A percentile compares a stretch with the other conserved stretches of the same genome.
Conservation (phyloP, 2,113 vertebrate species). For the Nyctibius bracteatus region DNA sequence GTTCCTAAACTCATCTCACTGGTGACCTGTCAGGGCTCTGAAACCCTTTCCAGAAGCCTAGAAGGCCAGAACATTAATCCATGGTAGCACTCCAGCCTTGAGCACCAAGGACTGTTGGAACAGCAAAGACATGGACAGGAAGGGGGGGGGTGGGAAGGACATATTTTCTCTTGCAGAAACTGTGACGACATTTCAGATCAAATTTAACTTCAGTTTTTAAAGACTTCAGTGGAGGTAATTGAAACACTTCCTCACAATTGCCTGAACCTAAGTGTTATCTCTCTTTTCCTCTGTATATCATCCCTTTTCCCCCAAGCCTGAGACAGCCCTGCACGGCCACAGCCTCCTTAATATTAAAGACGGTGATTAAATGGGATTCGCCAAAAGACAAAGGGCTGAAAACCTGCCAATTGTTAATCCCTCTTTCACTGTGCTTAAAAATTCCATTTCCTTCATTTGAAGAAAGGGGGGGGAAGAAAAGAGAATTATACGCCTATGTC, state of each 20-base stretch:
- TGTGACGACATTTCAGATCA: conserved; percentile 54
- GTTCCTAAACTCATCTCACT: conserved; percentile 43
- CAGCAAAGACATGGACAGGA: not conserved
- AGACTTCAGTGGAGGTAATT: conserved; percentile 58
- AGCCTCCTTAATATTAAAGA: conserved; percentile 74
- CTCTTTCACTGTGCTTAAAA: conserved; percentile 70
- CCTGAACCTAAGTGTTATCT: conserved; percentile 57
- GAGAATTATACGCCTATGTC: conserved; percentile 47
- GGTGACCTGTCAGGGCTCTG: conserved; percentile 8
- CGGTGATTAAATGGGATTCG: conserved; percentile 69
- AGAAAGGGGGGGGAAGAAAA: conserved; percentile 31
- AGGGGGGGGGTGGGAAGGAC: not conserved
- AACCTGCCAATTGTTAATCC: conserved; percentile 70
- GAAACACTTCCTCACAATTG: conserved; percentile 70
- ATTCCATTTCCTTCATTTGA: conserved; percentile 73
- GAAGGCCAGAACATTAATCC: conserved; percentile 45
- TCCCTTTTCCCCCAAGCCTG: conserved; percentile 28
- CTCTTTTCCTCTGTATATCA: conserved; percentile 61
- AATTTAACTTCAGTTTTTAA: conserved; percentile 66
- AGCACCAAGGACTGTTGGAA: not conserved
- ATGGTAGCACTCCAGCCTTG: conserved; percentile 13
- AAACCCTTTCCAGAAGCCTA: conserved; percentile 24
- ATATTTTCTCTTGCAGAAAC: conserved; percentile 36
- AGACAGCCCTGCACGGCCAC: conserved; percentile 10
- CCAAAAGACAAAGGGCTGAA: conserved; percentile 71